Evolutionary conservation across 2,113 vertebrate genomes (phyloP), one percentile per base, ranked within the genome.

Genomic region (Cryptotis parvus): DNA sequence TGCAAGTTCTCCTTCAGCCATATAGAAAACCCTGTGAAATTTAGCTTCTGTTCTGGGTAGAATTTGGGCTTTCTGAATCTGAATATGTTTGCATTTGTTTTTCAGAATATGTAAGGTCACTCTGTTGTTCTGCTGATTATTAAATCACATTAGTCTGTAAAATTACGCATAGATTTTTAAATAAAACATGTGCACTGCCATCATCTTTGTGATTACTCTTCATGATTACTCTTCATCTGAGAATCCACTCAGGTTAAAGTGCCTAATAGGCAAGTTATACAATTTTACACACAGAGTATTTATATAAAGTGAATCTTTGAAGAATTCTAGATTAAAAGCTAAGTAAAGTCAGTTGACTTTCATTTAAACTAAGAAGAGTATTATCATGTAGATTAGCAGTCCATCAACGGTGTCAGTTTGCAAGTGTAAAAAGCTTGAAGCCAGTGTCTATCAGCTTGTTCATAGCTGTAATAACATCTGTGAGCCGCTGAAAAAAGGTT

Each of bases 331-430:
- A 70, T n/a, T 77, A 37, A n/a, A n/a, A n/a, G n/a, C n/a, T n/a
- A n/a, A n/a, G n/a, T n/a, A n/a, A n/a, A n/a, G n/a, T n/a, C n/a
- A n/a, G n/a, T n/a, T n/a, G n/a, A n/a, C n/a, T n/a, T n/a, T n/a
- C n/a, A n/a, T n/a, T 89, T 81, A 90, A 77, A 24, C 43, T 83
- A n/a, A 70, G 41, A 31, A 75, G 70, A 94, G 41, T 35, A 88
- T 45, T 37, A 43, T 83, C 18, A 58, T 58, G 18, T 58, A 24
- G 20, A 58, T 58, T 6, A 58, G 6, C 55, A 24, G 20, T 58
- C 18, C 55, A 58, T 58, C 20, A 58, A 24, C 55, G 55, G 24
- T 58, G 6, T 6, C 22, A 58, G 22, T 58, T 24, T 58, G 55
- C 18, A 58, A 20, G 22, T 22, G 55, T 58, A 18, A 24, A 58